Percentiles rank a stretch among this genome's conserved stretches.
These are phyloP conservation scores for Hemichromis elongatus DNA, from an alignment of 2,113 vertebrate genomes.

Conservation along the genomic window DNA sequence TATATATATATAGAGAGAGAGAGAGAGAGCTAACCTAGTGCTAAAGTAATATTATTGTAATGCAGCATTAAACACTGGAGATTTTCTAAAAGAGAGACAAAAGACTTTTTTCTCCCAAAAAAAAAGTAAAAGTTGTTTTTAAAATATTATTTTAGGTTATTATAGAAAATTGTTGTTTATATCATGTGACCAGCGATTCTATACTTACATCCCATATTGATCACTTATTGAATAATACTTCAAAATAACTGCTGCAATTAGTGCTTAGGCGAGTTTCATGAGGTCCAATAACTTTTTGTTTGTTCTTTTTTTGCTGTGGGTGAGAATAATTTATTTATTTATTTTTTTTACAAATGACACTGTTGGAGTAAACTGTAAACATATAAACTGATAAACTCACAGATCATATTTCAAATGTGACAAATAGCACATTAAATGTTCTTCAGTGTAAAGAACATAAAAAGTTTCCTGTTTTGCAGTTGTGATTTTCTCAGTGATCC, in stretches of 20 bases:
- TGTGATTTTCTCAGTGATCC: neutral
- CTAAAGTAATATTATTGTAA: accelerated
- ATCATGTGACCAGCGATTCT: neutral
- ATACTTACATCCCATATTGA: neutral
- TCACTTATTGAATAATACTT: neutral
- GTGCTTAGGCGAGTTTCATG: neutral
- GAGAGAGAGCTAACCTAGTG: neutral
- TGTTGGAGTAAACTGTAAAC: no score
- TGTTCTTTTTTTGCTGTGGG: neutral
- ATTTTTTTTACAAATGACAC: accelerated
- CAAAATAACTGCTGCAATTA: neutral
- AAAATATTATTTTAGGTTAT: neutral
- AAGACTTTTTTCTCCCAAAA: neutral
- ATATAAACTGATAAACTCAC: neutral
- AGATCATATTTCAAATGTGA: neutral
- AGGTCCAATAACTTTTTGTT: neutral
- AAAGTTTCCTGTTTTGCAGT: neutral
- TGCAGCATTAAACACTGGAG: accelerated
- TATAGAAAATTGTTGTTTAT: neutral
- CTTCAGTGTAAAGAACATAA: neutral
- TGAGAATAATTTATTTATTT: neutral
- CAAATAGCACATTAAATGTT: neutral
- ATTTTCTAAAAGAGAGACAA: neutral
- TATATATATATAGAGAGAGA: no score
- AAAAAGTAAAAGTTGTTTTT: neutral